These are phyloP conservation scores for Enteromius paludinosus DNA, from an alignment of 2,797 vertebrate species.

Conservation along the genomic window DNA sequence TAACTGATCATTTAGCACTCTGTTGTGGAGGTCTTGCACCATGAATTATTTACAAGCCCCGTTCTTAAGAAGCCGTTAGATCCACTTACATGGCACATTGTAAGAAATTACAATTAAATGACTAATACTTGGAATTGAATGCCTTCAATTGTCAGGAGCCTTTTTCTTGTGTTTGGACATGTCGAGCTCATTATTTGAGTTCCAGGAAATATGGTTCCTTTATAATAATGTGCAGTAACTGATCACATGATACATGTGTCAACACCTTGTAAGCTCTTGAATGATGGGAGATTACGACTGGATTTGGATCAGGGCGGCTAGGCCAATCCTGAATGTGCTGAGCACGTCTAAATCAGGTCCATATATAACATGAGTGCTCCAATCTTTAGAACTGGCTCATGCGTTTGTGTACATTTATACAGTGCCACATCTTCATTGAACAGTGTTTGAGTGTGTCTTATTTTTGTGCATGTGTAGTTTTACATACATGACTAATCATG, in stretches of 20 bases:
- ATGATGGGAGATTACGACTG: background rate
- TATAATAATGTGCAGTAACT: background rate
- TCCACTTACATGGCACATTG: background rate
- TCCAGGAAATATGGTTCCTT: background rate
- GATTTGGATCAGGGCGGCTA: conserved; percentile 52
- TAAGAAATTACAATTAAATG: background rate
- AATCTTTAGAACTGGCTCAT: background rate
- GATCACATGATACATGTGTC: background rate
- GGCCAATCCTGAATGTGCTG: conserved; percentile 33
- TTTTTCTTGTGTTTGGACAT: background rate
- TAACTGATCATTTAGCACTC: background rate
- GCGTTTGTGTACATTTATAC: background rate
- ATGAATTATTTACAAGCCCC: conserved; percentile 2
- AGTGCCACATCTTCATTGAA: background rate
- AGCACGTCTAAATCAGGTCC: conserved; percentile 9
- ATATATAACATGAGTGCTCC: conserved; percentile 17
- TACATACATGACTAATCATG: background rate
- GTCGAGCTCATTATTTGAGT: background rate
- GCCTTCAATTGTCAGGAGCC: background rate
- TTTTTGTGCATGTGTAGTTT: background rate
- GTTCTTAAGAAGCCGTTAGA: background rate
- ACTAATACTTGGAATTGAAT: background rate
- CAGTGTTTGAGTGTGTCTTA: background rate
- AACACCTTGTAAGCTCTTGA: background rate
- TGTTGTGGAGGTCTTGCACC: background rate